These are phyloP conservation scores for Lanistes nyassanus DNA, from an alignment of 1,140 invertebrate species.

Conservation along the genomic window DNA sequence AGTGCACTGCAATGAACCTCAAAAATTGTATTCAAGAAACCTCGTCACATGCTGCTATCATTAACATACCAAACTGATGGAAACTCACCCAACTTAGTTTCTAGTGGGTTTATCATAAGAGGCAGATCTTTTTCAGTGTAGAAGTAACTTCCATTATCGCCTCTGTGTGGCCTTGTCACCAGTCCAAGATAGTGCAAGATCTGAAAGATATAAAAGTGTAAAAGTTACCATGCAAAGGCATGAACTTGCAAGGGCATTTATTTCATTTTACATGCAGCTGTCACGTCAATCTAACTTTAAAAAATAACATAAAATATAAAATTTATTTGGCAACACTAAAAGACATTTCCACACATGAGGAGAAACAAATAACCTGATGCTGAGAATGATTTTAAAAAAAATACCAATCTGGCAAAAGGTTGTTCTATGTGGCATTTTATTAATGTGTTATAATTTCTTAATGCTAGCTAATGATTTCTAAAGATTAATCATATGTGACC, in stretches of 20 bases:
- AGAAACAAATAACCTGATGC: not conserved
- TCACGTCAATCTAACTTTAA: too few relatives aligned
- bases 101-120: constrained; percentile 77
- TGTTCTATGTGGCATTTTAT: not conserved
- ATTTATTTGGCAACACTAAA: not conserved
- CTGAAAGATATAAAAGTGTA: constrained; percentile 36
- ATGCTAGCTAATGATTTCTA: too few relatives aligned
- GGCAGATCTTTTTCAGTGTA: constrained; percentile 64
- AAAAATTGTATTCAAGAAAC: not conserved
- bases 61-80: not conserved
- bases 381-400: not conserved
- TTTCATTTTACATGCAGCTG: too few relatives aligned
- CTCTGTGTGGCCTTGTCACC: constrained; percentile 69
- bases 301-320: too few relatives aligned
- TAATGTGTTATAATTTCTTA: not conserved
- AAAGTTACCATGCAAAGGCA: too few relatives aligned
- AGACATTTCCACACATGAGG: not conserved
- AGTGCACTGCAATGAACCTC: too few relatives aligned
- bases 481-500: too few relatives aligned
- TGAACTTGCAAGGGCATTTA: too few relatives aligned
- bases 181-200: constrained; percentile 83
- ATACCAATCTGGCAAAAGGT: not conserved
- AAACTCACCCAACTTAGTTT: constrained; percentile 80
- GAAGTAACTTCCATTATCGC: constrained; percentile 47
- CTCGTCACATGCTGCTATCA: too few relatives aligned